These are phyloP conservation scores for Pseudomyrmex pallidus DNA, from an alignment of 1,140 invertebrate genomes.

Conservation along the genomic window DNA sequence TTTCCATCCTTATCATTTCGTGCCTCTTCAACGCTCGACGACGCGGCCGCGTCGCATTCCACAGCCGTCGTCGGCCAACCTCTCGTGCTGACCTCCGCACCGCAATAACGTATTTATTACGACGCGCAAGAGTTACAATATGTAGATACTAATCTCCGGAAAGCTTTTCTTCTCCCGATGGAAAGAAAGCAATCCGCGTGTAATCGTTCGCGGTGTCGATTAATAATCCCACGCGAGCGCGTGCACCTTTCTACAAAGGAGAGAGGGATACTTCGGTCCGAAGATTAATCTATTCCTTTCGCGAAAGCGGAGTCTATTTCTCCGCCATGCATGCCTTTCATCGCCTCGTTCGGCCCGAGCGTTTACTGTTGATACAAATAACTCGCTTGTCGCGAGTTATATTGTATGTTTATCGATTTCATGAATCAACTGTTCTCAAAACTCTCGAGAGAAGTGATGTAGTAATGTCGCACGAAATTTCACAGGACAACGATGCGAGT, in stretches of 20 bases:
- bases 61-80: constrained; percentile 34
- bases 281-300: constrained; percentile 43
- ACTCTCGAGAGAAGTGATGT: not conserved
- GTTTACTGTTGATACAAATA: constrained; percentile 20
- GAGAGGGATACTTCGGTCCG: constrained; percentile 4
- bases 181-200: constrained; percentile 26
- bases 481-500: not conserved
- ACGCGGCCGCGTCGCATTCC: constrained; percentile 18
- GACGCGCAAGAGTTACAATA: constrained; percentile 41
- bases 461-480: not conserved
- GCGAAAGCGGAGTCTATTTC: constrained; percentile 6
- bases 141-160: constrained; percentile 47
- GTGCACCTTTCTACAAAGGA: constrained; percentile 12
- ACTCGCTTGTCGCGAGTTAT: not conserved
- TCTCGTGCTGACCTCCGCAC: constrained; percentile 48
- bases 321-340: not conserved
- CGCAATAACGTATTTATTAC: constrained; percentile 58
- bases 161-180: not conserved
- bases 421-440: not conserved
- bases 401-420: constrained; percentile 1
- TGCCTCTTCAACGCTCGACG: not conserved
- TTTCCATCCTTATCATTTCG: constrained; percentile 27
- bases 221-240: constrained; percentile 34
- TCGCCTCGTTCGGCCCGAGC: not conserved
- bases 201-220: constrained; percentile 45